A percentile compares a stretch with the other conserved stretches of the same genome.
These are phyloP conservation scores for Rotaria macrura DNA, from an alignment of 2,888 invertebrate species.

Conservation along the genomic window DNA sequence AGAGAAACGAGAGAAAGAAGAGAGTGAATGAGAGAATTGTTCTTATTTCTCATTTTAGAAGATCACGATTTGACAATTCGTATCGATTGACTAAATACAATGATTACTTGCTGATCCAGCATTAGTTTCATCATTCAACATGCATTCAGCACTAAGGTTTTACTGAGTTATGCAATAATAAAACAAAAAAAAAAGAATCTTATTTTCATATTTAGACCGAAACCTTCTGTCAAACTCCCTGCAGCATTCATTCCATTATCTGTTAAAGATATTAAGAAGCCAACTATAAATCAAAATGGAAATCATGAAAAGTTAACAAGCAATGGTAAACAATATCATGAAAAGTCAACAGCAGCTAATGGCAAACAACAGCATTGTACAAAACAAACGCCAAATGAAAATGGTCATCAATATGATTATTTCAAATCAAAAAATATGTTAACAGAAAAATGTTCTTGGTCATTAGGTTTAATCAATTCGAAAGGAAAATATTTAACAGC, in stretches of 20 bases:
- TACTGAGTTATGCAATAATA: neutral
- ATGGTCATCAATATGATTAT: neutral
- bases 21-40: neutral
- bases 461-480: constrained; percentile 82
- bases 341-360: neutral
- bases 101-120: neutral
- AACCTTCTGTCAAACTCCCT: neutral
- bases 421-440: neutral
- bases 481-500: constrained; percentile 78
- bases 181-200: neutral
- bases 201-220: neutral
- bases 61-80: neutral
- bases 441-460: constrained; percentile 55
- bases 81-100: neutral
- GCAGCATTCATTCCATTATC: neutral
- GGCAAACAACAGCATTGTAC: neutral
- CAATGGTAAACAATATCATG: neutral
- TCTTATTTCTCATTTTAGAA: neutral
- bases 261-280: neutral
- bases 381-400: neutral
- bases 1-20: neutral
- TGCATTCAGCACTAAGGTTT: neutral
- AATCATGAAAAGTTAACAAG: no score
- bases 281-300: neutral
- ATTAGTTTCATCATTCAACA: neutral